phyloP scores from a whole-genome alignment of 2,888 invertebrate species.

The Junonia oenone region DNA sequence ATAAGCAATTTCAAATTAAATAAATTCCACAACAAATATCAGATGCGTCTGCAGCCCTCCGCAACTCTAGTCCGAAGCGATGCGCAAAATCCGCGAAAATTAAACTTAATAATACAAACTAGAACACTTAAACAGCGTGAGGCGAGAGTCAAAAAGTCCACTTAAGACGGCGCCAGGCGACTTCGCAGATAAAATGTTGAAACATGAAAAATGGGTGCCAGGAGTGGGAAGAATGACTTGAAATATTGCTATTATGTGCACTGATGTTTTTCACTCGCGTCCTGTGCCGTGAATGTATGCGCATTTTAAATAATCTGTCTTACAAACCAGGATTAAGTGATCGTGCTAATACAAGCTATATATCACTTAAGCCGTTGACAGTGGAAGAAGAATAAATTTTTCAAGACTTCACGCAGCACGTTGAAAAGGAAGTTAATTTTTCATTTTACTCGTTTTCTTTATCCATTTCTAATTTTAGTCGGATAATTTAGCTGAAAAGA shows the following conservation, averaged over 20 bases:
- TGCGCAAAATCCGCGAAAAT: slow-evolving; percentile 23
- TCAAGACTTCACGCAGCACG: neutral
- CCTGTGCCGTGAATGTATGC: slow-evolving; percentile 13
- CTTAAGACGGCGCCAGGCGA: slow-evolving; percentile 59
- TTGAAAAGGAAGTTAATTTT: neutral
- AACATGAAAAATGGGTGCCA: slow-evolving; percentile 61
- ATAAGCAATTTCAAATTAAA: neutral
- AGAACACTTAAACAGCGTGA: slow-evolving; percentile 41
- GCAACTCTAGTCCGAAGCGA: too few relatives aligned
- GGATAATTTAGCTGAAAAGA: too few relatives aligned
- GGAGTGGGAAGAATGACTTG: slow-evolving; percentile 50
- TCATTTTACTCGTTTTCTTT: too few relatives aligned
- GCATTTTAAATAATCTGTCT: slow-evolving; percentile 11
- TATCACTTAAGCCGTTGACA: neutral
- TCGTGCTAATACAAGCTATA: neutral
- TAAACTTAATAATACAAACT: slow-evolving; percentile 39
- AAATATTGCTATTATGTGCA: slow-evolving; percentile 45
- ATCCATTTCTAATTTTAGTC: too few relatives aligned
- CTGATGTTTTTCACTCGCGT: slow-evolving; percentile 24
- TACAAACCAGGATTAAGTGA: slow-evolving; percentile 8
- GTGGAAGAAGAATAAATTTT: neutral
- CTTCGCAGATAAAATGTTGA: slow-evolving; percentile 58
- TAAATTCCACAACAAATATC: neutral
- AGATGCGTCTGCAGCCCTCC: too few relatives aligned
- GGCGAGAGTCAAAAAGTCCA: slow-evolving; percentile 59